phyloP scores from a whole-genome alignment of 2,113 vertebrate genomes.

The Calonectris borealis region DNA sequence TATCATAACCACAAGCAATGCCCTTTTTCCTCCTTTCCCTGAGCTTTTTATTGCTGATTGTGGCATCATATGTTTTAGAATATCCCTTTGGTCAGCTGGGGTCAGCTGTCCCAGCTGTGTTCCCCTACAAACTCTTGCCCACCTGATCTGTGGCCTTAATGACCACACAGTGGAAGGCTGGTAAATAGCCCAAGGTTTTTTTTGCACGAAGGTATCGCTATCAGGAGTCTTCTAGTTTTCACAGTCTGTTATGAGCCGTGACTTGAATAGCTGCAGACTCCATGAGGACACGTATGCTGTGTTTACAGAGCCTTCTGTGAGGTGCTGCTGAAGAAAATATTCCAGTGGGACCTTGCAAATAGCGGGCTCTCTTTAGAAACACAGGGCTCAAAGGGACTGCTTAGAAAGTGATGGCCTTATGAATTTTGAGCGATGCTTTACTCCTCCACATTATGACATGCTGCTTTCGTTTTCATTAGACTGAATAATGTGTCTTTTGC shows the following conservation, averaged over 20 bases:
- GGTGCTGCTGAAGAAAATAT: background rate
- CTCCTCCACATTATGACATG: background rate
- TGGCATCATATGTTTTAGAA: background rate
- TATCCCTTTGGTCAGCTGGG: background rate
- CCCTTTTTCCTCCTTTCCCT: background rate
- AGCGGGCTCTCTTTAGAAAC: background rate
- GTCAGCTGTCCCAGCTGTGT: background rate
- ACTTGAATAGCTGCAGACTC: background rate
- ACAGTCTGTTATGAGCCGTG: background rate
- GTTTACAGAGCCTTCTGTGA: background rate
- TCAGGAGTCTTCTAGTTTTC: background rate
- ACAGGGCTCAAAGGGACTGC: background rate
- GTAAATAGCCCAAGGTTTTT: background rate
- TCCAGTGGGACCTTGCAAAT: background rate
- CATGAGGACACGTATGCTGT: background rate
- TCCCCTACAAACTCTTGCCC: background rate
- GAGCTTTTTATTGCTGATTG: background rate
- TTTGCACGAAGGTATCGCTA: background rate
- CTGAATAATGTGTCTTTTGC: constrained; percentile 2
- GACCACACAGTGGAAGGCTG: background rate
- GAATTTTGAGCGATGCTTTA: background rate
- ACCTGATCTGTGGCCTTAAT: background rate
- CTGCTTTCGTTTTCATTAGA: constrained; percentile 3
- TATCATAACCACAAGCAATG: background rate
- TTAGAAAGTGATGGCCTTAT: background rate